Percentiles rank a stretch among this genome's conserved stretches.
phyloP scores from a whole-genome alignment of 2,797 vertebrate species.

The Smutsia gigantea region DNA sequence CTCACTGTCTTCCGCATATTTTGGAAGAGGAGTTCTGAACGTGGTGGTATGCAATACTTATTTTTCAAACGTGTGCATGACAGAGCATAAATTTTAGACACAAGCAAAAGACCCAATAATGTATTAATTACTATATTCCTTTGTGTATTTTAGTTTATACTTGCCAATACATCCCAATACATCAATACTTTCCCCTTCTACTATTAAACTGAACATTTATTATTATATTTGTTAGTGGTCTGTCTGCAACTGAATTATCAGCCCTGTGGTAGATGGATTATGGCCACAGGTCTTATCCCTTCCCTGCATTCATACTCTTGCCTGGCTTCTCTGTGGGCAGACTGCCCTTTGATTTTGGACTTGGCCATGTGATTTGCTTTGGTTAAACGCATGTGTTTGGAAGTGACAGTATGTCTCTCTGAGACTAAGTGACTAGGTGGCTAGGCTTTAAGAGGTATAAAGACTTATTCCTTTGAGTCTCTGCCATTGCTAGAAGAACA shows the following conservation, averaged over 20 bases:
- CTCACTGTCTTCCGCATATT: background rate
- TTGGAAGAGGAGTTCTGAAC: background rate
- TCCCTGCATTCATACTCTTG: background rate
- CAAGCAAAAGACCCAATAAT: background rate
- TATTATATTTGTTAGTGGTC: background rate
- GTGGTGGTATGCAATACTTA: background rate
- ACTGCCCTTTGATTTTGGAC: background rate
- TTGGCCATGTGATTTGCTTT: background rate
- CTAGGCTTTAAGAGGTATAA: background rate
- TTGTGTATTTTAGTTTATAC: background rate
- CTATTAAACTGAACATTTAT: background rate
- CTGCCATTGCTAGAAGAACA: background rate
- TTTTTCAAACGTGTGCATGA: background rate
- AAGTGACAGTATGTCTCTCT: background rate
- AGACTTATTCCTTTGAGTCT: background rate
- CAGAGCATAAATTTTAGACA: background rate
- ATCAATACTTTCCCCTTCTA: background rate
- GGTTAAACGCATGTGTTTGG: background rate
- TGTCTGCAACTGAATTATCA: background rate
- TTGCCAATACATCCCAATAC: background rate
- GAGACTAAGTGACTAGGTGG: background rate
- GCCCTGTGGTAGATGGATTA: background rate
- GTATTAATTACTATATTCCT: background rate
- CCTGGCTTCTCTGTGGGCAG: background rate
- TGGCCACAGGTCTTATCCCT: background rate